Conservation (phyloP, 2,113 vertebrate genomes). For the rat (Rattus norvegicus) region DNA sequence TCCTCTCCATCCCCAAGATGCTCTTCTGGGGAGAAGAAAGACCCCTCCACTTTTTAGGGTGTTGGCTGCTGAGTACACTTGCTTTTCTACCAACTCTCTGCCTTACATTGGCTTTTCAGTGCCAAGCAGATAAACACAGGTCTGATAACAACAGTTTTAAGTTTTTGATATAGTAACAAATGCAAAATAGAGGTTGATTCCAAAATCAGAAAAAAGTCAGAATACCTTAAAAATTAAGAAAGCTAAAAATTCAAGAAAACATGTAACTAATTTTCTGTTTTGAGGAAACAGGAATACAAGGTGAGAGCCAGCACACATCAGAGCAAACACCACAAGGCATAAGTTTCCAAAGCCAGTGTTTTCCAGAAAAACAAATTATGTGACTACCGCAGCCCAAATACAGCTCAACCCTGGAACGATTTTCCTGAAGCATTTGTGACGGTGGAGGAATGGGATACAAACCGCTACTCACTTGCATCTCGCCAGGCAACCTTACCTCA, state of each 20-base stretch:
- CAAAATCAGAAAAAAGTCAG: neutral
- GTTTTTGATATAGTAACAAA: neutral
- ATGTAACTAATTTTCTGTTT: constrained; percentile 27
- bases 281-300: neutral
- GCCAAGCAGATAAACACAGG: neutral
- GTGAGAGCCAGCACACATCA: neutral
- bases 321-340: neutral
- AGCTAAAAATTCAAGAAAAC: constrained; percentile 19
- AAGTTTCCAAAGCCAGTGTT: constrained; percentile 46
- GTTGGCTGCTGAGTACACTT: neutral
- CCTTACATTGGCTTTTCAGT: neutral
- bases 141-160: neutral
- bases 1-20: neutral
- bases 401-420: neutral
- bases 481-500: constrained; percentile 78
- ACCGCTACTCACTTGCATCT: neutral
- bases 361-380: constrained; percentile 14
- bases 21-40: neutral
- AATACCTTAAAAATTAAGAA: constrained; percentile 29
- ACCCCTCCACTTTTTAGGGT: neutral
- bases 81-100: neutral
- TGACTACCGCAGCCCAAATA: neutral
- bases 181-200: neutral
- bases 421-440: constrained; percentile 7
- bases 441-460: neutral